These are phyloP conservation scores for Cuniculus paca DNA, from an alignment of 2,797 vertebrate genomes.

Conservation along the genomic window DNA sequence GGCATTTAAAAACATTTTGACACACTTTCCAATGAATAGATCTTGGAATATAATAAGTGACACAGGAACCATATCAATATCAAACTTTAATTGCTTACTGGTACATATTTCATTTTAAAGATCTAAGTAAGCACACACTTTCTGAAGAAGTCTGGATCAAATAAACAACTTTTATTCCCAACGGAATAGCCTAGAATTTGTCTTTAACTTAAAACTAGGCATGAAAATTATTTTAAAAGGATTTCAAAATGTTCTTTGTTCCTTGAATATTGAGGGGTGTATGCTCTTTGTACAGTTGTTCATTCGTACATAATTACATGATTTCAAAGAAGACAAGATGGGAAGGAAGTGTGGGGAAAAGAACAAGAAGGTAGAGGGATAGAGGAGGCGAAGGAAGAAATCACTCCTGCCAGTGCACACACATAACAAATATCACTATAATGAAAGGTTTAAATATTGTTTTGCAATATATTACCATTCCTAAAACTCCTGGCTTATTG, in stretches of 20 bases:
- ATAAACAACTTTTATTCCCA: not conserved
- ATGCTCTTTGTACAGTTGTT: not conserved
- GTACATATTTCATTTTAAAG: constrained; percentile 3
- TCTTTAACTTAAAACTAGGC: constrained; percentile 16
- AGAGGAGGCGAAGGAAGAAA: no score
- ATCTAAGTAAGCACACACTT: not conserved
- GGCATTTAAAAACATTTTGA: not conserved
- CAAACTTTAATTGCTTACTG: not conserved
- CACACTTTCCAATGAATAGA: constrained; percentile 17
- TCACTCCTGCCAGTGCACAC: accelerated
- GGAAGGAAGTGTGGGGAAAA: not conserved
- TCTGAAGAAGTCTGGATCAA: not conserved
- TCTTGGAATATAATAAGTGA: not conserved
- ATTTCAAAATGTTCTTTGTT: not conserved
- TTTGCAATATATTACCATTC: constrained; percentile 7
- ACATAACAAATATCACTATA: not conserved
- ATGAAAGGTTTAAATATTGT: not conserved
- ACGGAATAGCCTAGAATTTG: not conserved
- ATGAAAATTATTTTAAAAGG: not conserved
- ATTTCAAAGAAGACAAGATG: not conserved
- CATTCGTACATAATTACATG: not conserved
- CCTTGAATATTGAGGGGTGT: not conserved
- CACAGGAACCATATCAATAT: not conserved
- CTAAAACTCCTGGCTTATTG: not conserved
- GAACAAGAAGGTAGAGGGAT: no score